Evolutionary conservation across 1,140 invertebrate genomes (phyloP).

Genomic region (Solen grandis): DNA sequence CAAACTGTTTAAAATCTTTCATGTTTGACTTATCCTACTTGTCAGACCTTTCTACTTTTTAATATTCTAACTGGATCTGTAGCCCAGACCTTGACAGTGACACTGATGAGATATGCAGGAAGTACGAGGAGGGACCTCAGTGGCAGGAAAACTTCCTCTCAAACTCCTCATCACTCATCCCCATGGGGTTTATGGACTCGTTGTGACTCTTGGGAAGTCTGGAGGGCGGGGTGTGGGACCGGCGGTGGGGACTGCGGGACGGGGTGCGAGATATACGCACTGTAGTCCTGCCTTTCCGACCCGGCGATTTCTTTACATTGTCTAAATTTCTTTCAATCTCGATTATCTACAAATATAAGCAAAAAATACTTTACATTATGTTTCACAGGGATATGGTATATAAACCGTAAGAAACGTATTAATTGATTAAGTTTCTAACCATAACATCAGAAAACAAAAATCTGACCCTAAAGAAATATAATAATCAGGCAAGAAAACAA

Average conservation of each 20-base stretch:
- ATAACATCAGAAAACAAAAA: background rate
- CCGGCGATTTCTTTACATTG: conserved; percentile 38
- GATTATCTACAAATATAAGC: conserved; percentile 15
- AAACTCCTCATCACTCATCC: conserved; percentile 54
- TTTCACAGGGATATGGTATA: background rate
- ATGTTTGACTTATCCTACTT: no score
- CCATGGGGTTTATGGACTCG: conserved; percentile 45
- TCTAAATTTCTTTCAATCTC: conserved; percentile 48
- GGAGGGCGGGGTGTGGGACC: conserved; percentile 46
- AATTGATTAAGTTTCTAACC: background rate
- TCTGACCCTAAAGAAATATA: background rate
- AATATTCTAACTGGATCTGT: no score
- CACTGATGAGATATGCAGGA: no score
- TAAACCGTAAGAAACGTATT: background rate
- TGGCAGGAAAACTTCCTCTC: conserved; percentile 42
- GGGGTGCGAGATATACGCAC: conserved; percentile 17
- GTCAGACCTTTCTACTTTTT: no score
- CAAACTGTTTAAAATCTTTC: no score
- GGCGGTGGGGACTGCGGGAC: conserved; percentile 43
- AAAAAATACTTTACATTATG: background rate
- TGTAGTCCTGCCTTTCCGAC: background rate
- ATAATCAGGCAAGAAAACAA: background rate
- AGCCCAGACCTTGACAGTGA: no score
- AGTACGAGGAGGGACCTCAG: no score
- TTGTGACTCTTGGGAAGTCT: conserved; percentile 49